Evolutionary conservation across 2,113 vertebrate species (phyloP).

Genomic region (Labeo rohita): DNA sequence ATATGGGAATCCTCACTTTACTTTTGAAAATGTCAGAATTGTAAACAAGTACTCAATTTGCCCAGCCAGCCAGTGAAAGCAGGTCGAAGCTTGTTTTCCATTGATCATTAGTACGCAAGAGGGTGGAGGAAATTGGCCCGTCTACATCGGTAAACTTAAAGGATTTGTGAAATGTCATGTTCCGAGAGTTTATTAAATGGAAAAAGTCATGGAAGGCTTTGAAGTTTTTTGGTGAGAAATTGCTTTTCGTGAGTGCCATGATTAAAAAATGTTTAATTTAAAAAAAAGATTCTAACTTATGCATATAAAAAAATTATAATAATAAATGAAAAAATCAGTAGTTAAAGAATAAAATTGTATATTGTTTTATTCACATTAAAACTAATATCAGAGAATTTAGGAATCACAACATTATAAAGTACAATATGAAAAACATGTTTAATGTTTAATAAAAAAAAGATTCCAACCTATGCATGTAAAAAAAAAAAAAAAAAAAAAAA

Average conservation of each 20-base stretch:
- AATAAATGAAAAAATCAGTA: no score
- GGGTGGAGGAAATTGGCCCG: neutral
- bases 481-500: no score
- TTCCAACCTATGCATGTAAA: no score
- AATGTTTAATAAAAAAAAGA: no score
- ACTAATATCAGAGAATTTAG: no score
- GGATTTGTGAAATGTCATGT: neutral
- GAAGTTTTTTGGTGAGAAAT: neutral
- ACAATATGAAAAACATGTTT: no score
- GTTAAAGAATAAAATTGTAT: no score
- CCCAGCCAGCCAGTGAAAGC: neutral
- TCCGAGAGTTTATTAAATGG: neutral
- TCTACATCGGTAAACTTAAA: neutral
- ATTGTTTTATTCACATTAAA: no score
- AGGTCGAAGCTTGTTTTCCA: neutral
- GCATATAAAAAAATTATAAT: no score
- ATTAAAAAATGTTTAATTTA: neutral
- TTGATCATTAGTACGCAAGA: neutral
- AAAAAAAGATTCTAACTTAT: no score
- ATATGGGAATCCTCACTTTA: conserved; percentile 32
- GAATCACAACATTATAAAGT: no score
- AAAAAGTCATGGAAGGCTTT: neutral
- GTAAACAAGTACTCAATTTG: neutral
- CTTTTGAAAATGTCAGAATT: conserved; percentile 24
- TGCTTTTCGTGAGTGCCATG: neutral